Percentiles rank a stretch among this genome's conserved stretches.
Conservation (phyloP, 2,888 invertebrate species). For the Bugulina stolonifera region DNA sequence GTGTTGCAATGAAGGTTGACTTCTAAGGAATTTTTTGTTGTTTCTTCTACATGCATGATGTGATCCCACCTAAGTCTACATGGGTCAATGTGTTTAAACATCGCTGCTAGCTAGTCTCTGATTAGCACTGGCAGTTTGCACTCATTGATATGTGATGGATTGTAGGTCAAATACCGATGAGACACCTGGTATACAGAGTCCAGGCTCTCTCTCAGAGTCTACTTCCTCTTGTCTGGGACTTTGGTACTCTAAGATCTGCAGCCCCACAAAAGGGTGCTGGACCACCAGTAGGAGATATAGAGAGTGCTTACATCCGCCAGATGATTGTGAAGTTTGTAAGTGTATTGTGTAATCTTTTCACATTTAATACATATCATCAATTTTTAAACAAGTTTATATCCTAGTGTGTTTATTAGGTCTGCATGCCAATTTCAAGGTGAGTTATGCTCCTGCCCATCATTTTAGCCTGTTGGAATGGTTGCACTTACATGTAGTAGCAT, state of each 20-base stretch:
- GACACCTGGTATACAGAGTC: slow-evolving; percentile 47
- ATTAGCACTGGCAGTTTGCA: too few species aligned
- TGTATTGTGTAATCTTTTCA: background rate
- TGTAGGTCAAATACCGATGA: slow-evolving; percentile 44
- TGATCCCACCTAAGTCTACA: too few species aligned
- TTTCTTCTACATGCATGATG: background rate
- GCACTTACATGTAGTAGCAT: too few species aligned
- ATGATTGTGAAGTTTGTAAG: slow-evolving; percentile 42
- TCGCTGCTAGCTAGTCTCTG: too few species aligned
- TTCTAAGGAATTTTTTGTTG: background rate
- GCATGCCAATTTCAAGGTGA: too few species aligned
- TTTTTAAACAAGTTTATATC: too few species aligned
- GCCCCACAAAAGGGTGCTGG: slow-evolving; percentile 36
- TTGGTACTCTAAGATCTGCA: slow-evolving; percentile 41
- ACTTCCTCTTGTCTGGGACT: slow-evolving; percentile 49
- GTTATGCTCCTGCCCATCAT: too few species aligned
- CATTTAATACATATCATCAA: too few species aligned
- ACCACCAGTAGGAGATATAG: slow-evolving; percentile 37
- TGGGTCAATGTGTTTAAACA: too few species aligned
- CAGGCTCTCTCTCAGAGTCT: slow-evolving; percentile 47
- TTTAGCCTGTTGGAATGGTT: too few species aligned
- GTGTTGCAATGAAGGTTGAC: background rate
- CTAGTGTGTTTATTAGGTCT: too few species aligned
- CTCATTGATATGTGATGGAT: too few species aligned
- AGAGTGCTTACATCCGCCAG: slow-evolving; percentile 44